These are phyloP conservation scores for Lordiphosa andalusiaca DNA, from an alignment of 2,888 invertebrate genomes.

Conservation along the genomic window DNA sequence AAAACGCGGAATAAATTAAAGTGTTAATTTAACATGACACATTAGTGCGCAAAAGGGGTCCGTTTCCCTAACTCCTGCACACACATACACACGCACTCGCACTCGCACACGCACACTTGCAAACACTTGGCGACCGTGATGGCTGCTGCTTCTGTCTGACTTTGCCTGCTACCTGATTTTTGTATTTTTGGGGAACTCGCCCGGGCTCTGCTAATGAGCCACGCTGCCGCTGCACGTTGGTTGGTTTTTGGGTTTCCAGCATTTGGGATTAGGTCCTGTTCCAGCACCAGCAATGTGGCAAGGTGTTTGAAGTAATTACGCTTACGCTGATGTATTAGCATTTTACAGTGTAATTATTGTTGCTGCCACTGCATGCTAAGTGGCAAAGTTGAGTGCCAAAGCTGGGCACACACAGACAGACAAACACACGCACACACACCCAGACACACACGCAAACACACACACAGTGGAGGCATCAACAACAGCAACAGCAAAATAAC, in stretches of 20 bases:
- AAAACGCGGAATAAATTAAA: slow-evolving; percentile 77
- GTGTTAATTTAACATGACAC: slow-evolving; percentile 77
- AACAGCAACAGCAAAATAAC: slow-evolving; percentile 4
- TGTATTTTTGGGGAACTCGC: slow-evolving; percentile 32
- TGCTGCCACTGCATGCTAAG: slow-evolving; percentile 38
- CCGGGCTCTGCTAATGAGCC: slow-evolving; percentile 57
- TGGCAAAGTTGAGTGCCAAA: slow-evolving; percentile 17
- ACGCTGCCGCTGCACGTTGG: slow-evolving; percentile 25
- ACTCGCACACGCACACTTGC: not conserved
- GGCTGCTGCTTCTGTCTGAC: slow-evolving; percentile 45
- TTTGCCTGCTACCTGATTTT: slow-evolving; percentile 33
- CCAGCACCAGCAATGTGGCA: slow-evolving; percentile 34
- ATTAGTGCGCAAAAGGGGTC: slow-evolving; percentile 54
- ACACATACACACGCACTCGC: slow-evolving; percentile 14
- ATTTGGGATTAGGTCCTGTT: slow-evolving; percentile 47
- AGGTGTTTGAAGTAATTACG: slow-evolving; percentile 73
- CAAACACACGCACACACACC: slow-evolving; percentile 3
- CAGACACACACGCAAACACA: slow-evolving; percentile 3
- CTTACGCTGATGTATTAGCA: slow-evolving; percentile 67
- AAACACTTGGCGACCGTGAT: slow-evolving; percentile 22
- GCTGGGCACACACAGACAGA: slow-evolving; percentile 2
- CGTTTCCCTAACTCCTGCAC: slow-evolving; percentile 18
- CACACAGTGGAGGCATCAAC: not conserved
- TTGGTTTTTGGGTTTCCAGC: slow-evolving; percentile 42
- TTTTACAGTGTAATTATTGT: slow-evolving; percentile 65